Evolutionary conservation across 2,888 invertebrate species (phyloP).

Genomic region (Lycia hirtaria): DNA sequence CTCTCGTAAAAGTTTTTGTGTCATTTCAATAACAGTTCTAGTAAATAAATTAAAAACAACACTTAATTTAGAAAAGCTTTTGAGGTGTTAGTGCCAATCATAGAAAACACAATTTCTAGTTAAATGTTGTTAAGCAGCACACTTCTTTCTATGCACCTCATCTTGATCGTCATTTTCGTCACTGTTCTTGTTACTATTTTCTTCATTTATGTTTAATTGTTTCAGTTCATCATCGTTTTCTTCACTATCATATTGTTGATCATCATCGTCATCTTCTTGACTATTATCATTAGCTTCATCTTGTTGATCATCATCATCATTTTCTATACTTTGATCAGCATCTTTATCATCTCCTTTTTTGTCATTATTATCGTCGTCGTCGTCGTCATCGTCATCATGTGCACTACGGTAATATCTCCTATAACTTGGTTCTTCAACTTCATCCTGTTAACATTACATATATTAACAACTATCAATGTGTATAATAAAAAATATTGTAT

Average conservation of each 20-base stretch:
- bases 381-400: conserved; percentile 50
- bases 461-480: conserved; percentile 4
- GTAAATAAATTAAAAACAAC: background rate
- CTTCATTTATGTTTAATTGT: conserved; percentile 10
- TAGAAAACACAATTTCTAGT: conserved; percentile 39
- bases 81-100: conserved; percentile 69
- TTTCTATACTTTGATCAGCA: conserved; percentile 48
- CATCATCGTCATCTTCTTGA: conserved; percentile 32
- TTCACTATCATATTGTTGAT: no score
- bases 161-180: conserved; percentile 41
- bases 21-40: conserved; percentile 2
- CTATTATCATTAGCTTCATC: conserved; percentile 23
- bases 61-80: conserved; percentile 50
- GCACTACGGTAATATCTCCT: conserved; percentile 49
- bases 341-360: conserved; percentile 52
- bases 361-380: conserved; percentile 49
- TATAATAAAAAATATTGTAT: conserved; percentile 11
- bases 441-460: conserved; percentile 45
- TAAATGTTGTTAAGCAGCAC: conserved; percentile 48
- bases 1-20: conserved; percentile 1
- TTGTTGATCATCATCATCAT: conserved; percentile 35
- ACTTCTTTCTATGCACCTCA: conserved; percentile 59
- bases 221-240: conserved; percentile 43
- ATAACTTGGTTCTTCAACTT: conserved; percentile 44
- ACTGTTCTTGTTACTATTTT: conserved; percentile 47